Base-by-base conservation (phyloP, 2,113 vertebrate genomes). In the Anhinga rufa region DNA sequence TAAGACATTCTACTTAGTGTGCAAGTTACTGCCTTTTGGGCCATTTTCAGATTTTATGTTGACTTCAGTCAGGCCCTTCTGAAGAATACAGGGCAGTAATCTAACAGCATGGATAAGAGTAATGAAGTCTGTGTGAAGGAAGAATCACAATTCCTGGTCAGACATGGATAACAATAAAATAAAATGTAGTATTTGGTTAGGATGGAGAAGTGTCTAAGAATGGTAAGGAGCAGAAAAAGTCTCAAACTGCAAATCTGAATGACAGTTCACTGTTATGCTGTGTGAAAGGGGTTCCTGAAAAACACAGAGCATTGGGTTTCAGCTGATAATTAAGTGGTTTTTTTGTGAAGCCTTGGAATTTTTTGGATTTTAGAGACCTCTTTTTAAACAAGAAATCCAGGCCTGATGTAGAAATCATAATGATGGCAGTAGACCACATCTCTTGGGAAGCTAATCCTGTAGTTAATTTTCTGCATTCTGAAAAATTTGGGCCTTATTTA, bases 401-500 rank as follows among this genome's bases (percentile, higher is more conserved):
- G 29, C 26, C 51, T 81, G 62, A 54, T 86, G 15, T 90, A 88
- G 78, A 77, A 88, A 68, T 58, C 3, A 1, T 17, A 54, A 62
- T 19, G 32, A 44, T 75, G 29, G 31, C 42, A 86, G 52, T 51
- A 86, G 85, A 78, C 38, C 42, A 24, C 44, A 57, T 92, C 61
- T 70, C 44, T 69, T 71, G 61, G 48, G 92, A 79, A 82, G 25
- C 46, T 78, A 82, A 88, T 81, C 64, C 64, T 93, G 76, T 70
- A 38, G 75, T 92, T 96, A 92, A 71, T 81, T 86, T 86, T 96
- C 17, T 34, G 93, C 31, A 52, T 83, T 88, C 38, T 82, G 77
- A 44, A 93, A 94, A 81, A 36, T n/a, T 26, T 65, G 34, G 26
- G 21, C 44, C 17, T 28, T 78, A 60, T 86, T 94, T 93, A 15